Base-by-base conservation (phyloP, 2,888 invertebrate genomes). In the Ormyrus nitidulus region DNA sequence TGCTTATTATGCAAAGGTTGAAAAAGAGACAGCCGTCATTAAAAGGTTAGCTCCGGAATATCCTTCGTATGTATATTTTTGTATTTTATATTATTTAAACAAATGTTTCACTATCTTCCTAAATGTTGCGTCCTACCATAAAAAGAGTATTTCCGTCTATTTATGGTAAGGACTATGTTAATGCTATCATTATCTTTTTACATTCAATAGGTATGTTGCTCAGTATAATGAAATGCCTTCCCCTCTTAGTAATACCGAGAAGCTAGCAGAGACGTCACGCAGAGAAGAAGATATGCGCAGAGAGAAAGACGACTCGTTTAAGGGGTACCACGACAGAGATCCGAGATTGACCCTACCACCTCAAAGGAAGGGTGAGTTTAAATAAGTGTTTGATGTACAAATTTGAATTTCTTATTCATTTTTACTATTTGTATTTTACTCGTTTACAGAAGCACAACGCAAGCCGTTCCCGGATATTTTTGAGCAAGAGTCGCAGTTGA, bases 1-100 rank as follows among this genome's bases (percentile, higher is more conserved):
- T 91, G 95, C 95, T 65, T 95, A 95, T 91, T 95, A 95, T 91
- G 94, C 95, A 84, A 94, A 94, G 91, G 93, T 95, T 81, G 95
- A 95, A 87, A 95, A 95, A 91, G 92, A 92, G 85, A 90, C 91
- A 51, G 89, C 91, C 13, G 89, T 92, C 81, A 89, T 92, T 61
- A 93, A 93, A 88, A 92, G 93, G 93, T 93, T 90, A 88, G 90
- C 76, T 49, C 44, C 65, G 19, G 73, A 44, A 69, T 59, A n/a
- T 64, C 2, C 69, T 1, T 48, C 56, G 66, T 78, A 72, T 64
- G 64, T 81, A 72, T 54, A 11, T 69, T 46, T 65, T 54, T 9
- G 6, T 65, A 49, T 73, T 61, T 13, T 34, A 34, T 34, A 34
- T 34, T 34, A 34, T 4, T 34, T 34, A 34, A 34, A 34, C 34